Conservation (phyloP, 2,888 invertebrate genomes). For the Zaprionus obscuricornis region DNA sequence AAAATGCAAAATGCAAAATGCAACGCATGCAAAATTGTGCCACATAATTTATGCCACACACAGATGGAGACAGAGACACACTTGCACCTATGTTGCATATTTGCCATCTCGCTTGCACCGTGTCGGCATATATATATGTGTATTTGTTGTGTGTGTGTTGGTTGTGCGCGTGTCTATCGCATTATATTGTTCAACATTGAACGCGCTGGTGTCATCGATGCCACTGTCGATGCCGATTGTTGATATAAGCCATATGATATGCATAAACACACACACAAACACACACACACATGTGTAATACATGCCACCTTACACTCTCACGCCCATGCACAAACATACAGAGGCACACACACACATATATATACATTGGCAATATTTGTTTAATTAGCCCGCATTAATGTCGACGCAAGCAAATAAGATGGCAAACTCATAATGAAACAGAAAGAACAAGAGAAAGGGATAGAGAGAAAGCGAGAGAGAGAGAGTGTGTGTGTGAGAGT, state of each 20-base stretch:
- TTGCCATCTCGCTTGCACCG: slow-evolving; percentile 9
- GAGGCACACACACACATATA: neutral
- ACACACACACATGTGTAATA: neutral
- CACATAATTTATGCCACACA: slow-evolving; percentile 65
- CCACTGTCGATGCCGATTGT: slow-evolving; percentile 35
- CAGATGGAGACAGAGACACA: slow-evolving; percentile 12
- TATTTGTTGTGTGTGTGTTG: slow-evolving; percentile 12
- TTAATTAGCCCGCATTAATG: slow-evolving; percentile 76
- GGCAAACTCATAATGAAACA: slow-evolving; percentile 48
- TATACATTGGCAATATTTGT: slow-evolving; percentile 54
- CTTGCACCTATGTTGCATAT: neutral
- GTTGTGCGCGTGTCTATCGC: slow-evolving; percentile 39
- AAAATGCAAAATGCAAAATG: no score
- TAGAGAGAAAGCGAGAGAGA: no score
- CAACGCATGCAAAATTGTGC: slow-evolving; percentile 63
- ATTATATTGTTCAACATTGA: slow-evolving; percentile 67
- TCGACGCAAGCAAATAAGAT: slow-evolving; percentile 64
- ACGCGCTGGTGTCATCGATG: slow-evolving; percentile 43
- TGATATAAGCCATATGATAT: slow-evolving; percentile 59
- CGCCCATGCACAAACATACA: neutral
- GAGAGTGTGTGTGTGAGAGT: no score
- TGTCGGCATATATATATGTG: no score
- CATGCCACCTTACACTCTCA: slow-evolving; percentile 5
- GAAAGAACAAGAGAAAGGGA: no score
- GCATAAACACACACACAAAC: slow-evolving; percentile 31